A percentile compares a stretch with the other conserved stretches of the same genome.
These are phyloP conservation scores for Balaeniceps rex DNA, from an alignment of 2,113 vertebrate species.

Conservation along the genomic window DNA sequence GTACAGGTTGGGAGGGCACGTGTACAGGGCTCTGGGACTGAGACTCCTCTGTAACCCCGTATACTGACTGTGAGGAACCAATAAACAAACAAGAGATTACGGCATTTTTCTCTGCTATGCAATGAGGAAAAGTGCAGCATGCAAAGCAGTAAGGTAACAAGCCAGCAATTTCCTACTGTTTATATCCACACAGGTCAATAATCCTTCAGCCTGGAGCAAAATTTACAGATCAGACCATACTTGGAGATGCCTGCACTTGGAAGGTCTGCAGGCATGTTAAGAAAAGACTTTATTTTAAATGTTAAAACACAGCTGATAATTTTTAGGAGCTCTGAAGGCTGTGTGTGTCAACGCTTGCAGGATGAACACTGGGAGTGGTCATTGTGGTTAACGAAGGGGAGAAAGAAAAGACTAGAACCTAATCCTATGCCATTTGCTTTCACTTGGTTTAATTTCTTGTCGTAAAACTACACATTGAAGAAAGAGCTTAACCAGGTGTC, in stretches of 20 bases:
- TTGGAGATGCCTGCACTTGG: neutral
- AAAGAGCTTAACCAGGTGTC: neutral
- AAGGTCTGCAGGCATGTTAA: neutral
- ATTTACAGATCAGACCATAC: neutral
- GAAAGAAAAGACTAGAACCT: neutral
- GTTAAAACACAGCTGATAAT: neutral
- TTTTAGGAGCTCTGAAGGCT: neutral
- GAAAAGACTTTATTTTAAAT: neutral
- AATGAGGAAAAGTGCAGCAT: neutral
- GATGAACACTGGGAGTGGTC: neutral
- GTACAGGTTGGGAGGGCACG: slow-evolving; percentile 79
- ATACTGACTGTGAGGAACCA: slow-evolving; percentile 82
- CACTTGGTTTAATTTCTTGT: neutral
- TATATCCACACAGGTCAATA: slow-evolving; percentile 1
- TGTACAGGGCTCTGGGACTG: slow-evolving; percentile 89
- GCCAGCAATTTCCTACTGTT: neutral
- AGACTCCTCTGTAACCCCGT: slow-evolving; percentile 87
- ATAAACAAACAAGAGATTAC: neutral
- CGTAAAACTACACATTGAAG: neutral
- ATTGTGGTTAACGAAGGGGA: neutral
- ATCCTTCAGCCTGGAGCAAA: neutral
- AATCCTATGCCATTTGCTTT: neutral
- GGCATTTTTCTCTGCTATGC: neutral
- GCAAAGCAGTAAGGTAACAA: neutral
- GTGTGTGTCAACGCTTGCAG: neutral